Base-by-base conservation (phyloP, 2,888 invertebrate genomes). In the Cantharis flavilabris region DNA sequence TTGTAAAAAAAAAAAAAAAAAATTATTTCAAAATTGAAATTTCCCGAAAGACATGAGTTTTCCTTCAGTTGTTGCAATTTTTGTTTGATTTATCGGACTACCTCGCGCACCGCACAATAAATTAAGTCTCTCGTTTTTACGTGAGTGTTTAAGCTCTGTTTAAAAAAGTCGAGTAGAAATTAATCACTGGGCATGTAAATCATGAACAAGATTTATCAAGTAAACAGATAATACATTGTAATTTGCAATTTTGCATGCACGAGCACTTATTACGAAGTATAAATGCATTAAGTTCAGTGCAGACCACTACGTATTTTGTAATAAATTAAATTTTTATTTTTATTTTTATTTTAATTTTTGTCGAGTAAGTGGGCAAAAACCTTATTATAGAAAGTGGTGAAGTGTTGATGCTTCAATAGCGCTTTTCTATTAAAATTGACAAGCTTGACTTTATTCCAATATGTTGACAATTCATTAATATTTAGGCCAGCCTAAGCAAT, bases 381-480 rank as follows among this genome's bases (percentile, higher is more conserved):
- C 49, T n/a, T n/a, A 49, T 49, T 49, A 49, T 7, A n/a, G 49
- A 49, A n/a, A 49, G 49, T 49, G 49, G n/a, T n/a, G 49, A 49
- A 23, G 62, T 62, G 26, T 71, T 71, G 62, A 62, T 71, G 23
- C 23, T 62, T 9, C 26, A 62, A 71, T 71, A 71, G 20, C 26
- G 28, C 28, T 26, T 26, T 23, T 70, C 18, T 62, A 70, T 9
- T 20, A 16, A 71, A 71, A 62, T 26, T 70, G 70, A 71, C 71
- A 62, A 26, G 70, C 71, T 23, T 71, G 26, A 62, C 71, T 71
- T 71, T 71, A 28, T 28, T 71, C 14, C 62, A 62, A 62, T 62
- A 71, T 71, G 62, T 71, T 62, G 23, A 71, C 62, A 14, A 26
- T 71, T 71, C 71, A 26, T 71, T 71, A 26, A 71, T 71, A 71